phyloP scores from a whole-genome alignment of 2,113 vertebrate genomes.

The Charadrius vociferus region DNA sequence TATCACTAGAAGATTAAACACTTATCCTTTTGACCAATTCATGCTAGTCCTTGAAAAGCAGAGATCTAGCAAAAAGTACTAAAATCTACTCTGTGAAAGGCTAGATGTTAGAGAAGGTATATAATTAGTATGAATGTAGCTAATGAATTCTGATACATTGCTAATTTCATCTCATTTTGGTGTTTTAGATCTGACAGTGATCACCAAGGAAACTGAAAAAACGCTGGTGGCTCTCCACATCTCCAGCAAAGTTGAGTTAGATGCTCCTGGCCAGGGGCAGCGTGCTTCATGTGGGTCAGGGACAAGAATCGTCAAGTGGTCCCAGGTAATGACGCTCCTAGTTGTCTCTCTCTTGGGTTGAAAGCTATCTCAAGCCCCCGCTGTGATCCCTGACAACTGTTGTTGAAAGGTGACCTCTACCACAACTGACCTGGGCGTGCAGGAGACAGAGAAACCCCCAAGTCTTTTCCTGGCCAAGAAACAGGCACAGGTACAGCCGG shows the following conservation, averaged over 20 bases:
- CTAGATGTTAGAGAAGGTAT: neutral
- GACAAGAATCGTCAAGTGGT: neutral
- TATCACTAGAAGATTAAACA: neutral
- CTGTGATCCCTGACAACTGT: neutral
- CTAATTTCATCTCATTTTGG: neutral
- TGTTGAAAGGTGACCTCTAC: neutral
- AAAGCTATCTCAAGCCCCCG: neutral
- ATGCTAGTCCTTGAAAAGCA: neutral
- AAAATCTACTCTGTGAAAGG: neutral
- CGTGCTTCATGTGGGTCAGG: rapidly evolving
- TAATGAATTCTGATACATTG: neutral
- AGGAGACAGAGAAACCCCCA: neutral
- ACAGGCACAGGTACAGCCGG: too few relatives aligned
- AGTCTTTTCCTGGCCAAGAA: neutral
- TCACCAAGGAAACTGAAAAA: neutral
- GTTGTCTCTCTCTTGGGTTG: too few relatives aligned
- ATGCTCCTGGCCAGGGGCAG: neutral
- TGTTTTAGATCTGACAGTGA: neutral
- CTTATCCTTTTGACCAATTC: neutral
- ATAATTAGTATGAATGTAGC: neutral
- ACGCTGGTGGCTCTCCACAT: neutral
- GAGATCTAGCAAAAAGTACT: neutral
- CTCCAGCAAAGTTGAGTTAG: neutral
- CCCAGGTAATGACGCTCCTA: neutral
- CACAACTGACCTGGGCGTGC: neutral